Conservation (phyloP, 2,113 vertebrate species). For the Eolophus roseicapilla region DNA sequence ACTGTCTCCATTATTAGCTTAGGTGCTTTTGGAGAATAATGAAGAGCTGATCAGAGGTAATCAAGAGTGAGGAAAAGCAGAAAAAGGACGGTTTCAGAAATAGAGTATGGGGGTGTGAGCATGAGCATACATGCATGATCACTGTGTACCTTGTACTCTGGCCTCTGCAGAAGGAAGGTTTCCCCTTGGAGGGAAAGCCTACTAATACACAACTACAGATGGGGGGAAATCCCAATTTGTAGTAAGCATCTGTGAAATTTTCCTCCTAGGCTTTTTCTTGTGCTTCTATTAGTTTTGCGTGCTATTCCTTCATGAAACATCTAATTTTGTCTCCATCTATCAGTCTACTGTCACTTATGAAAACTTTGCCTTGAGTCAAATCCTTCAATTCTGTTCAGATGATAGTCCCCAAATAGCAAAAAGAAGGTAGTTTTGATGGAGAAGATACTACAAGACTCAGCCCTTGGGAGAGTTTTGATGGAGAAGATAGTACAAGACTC, state of each 20-base stretch:
- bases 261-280: neutral
- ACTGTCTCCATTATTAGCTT: neutral
- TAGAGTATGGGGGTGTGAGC: rapidly evolving
- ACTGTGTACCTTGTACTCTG: neutral
- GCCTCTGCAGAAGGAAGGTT: neutral
- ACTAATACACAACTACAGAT: neutral
- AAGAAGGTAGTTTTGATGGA: neutral
- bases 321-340: neutral
- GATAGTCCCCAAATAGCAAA: neutral
- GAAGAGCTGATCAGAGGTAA: neutral
- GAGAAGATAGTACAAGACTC: neutral
- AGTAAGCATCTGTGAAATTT: neutral
- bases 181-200: neutral
- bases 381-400: neutral
- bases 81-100: neutral
- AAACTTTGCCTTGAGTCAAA: neutral
- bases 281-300: neutral
- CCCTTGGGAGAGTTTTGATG: neutral
- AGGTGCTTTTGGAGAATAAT: neutral
- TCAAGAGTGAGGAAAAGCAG: neutral
- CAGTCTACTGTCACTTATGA: neutral
- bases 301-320: neutral
- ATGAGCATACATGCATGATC: neutral
- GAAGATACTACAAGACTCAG: neutral
- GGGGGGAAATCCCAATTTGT: neutral